These are phyloP conservation scores for Netelia virgata DNA, from an alignment of 2,888 invertebrate species.

Conservation along the genomic window DNA sequence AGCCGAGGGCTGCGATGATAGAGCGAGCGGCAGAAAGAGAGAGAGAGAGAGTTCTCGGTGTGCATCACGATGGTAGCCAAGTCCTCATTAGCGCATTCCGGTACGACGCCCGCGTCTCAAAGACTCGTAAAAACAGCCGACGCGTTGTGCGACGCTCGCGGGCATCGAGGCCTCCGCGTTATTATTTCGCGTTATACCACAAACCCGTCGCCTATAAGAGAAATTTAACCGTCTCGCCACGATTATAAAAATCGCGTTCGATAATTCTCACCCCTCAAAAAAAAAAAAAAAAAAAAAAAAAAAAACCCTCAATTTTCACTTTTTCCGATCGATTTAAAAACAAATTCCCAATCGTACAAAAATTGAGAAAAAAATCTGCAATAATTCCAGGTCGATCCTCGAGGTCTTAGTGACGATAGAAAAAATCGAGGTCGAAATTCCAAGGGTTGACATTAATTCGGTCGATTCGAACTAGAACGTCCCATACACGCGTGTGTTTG, in stretches of 20 bases:
- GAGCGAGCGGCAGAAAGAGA: background rate
- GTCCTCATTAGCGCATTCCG: constrained; percentile 85
- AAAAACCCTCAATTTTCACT: background rate
- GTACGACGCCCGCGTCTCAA: constrained; percentile 85
- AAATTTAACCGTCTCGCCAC: too few species aligned
- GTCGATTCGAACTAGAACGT: too few species aligned
- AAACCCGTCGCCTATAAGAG: too few species aligned
- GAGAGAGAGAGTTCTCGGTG: background rate
- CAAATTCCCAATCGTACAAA: background rate
- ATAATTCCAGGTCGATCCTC: too few species aligned
- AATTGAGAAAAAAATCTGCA: too few species aligned
- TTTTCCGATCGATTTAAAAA: background rate
- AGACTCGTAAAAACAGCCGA: constrained; percentile 85
- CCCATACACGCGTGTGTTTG: constrained; percentile 11
- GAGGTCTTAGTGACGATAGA: too few species aligned
- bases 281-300: background rate
- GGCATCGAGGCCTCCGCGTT: constrained; percentile 10
- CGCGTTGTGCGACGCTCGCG: constrained; percentile 74
- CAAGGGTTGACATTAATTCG: too few species aligned
- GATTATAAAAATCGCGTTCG: background rate
- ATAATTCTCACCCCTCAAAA: background rate
- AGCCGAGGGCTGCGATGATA: background rate
- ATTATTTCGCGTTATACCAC: too few species aligned
- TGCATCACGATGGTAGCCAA: constrained; percentile 82
- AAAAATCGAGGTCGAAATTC: too few species aligned